Percentiles rank a stretch among this genome's conserved stretches.
phyloP scores from a whole-genome alignment of 2,113 vertebrate species.

The Callithrix jacchus region DNA sequence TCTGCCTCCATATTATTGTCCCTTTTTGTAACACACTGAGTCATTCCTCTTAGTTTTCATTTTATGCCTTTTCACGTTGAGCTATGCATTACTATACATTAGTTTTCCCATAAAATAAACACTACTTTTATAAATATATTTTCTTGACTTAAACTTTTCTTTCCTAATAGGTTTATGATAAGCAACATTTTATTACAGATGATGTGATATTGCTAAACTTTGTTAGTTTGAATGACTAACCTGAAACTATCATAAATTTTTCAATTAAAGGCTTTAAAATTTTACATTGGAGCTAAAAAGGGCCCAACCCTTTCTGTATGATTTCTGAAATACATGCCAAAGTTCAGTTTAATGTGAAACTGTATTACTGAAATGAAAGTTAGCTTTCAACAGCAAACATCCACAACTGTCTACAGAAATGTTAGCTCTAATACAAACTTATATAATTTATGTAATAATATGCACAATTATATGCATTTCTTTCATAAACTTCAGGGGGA shows the following conservation, averaged over 20 bases:
- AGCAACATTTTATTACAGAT: neutral
- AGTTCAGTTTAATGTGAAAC: neutral
- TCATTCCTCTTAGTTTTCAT: neutral
- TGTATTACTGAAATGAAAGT: neutral
- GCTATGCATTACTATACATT: neutral
- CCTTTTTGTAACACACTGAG: neutral
- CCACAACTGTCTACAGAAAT: neutral
- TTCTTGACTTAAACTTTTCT: slow-evolving; percentile 39
- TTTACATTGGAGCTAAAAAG: neutral
- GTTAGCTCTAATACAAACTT: neutral
- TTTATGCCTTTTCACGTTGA: neutral
- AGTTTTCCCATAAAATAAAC: neutral
- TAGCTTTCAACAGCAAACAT: neutral
- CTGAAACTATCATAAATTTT: slow-evolving; percentile 23
- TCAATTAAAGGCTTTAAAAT: neutral
- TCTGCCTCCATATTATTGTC: neutral
- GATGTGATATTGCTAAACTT: neutral
- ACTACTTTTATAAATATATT: neutral
- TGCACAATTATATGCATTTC: neutral
- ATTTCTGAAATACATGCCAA: neutral
- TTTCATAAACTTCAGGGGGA: neutral
- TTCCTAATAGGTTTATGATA: neutral
- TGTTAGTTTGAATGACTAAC: neutral
- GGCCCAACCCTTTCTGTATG: neutral
- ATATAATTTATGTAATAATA: neutral